Percentiles rank a stretch among this genome's conserved stretches.
Evolutionary conservation across 2,797 vertebrate species (phyloP).

Genomic region (Anomalospiza imberbis): DNA sequence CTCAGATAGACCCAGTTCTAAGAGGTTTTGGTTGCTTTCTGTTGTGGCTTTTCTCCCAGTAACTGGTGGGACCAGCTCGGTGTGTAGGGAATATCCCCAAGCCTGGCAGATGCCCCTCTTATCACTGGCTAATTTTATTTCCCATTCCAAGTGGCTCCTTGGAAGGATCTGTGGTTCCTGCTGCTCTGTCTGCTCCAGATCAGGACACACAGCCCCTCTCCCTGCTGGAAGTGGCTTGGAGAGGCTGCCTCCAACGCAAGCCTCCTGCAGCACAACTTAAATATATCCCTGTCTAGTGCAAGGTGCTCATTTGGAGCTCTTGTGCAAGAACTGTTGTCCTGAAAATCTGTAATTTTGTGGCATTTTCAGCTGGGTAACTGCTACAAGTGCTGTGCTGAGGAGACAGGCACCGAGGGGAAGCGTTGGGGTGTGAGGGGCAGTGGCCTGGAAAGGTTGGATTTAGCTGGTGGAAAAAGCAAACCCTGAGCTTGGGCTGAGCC

Average conservation of each 20-base stretch:
- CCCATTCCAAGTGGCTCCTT: rapidly evolving
- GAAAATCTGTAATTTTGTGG: background rate
- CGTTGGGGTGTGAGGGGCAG: background rate
- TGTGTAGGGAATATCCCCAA: background rate
- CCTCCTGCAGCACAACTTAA: background rate
- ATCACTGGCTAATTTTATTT: background rate
- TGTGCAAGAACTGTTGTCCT: background rate
- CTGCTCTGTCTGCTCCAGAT: background rate
- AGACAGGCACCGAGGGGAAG: rapidly evolving
- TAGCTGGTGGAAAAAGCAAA: background rate
- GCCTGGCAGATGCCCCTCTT: background rate
- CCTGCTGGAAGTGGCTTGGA: background rate
- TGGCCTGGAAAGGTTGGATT: background rate
- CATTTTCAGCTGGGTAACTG: background rate
- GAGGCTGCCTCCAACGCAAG: background rate
- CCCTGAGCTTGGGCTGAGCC: background rate
- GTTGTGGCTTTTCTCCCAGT: background rate
- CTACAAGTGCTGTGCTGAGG: background rate
- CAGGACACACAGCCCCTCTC: background rate
- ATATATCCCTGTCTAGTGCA: background rate
- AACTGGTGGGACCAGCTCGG: background rate
- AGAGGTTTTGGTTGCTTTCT: background rate
- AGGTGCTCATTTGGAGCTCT: constrained; percentile 37
- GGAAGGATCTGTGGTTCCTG: background rate
- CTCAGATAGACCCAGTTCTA: background rate